Base-by-base conservation (phyloP, 1,140 invertebrate species). In the Drosophila lini region DNA sequence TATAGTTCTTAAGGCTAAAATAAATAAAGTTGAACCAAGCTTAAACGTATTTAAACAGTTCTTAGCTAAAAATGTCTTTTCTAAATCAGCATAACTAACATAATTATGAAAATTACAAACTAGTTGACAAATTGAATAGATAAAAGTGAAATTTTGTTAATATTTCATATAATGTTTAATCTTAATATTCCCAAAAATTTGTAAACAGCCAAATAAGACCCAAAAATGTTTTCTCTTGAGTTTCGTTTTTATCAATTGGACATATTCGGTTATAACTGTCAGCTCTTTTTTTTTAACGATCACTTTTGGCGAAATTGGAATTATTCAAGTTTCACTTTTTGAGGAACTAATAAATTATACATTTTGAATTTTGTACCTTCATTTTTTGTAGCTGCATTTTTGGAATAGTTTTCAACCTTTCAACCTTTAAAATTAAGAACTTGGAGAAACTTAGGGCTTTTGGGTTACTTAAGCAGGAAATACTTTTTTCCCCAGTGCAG, bases 401-500 rank as follows among this genome's bases (percentile, higher is more conserved):
- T 52, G 6, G 6, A 22, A 19, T 13, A 2, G 3, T 19, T 52
- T 13, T 40, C 11, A 3, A 19, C 15, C 32, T 48, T 19, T 19
- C 19, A 19, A 19, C 19, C 19, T 52, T 19, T 58, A 1, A 11
- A 28, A 41, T 63, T 25, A 32, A 59, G 28, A 60, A 58, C n/a
- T 19, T 58, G 10, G 15, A 41, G 28, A 63, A 60, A 63, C 42
- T 15, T 13, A 58, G 4, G 34, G 9, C 53, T 36, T n/a, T 11
- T 16, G 19, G 3, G 2, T 31, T 28, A 40, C 28, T 64, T 42
- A 36, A 69, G 22, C 65, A 53, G 65, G 65, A 69, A 67, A 40
- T 67, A 53, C 63, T 45, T 55, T 62, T 55, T 67, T 13, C 31
- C 28, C 38, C 61, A 67, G 47, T 67, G 65, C 65, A 69, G 22